Conservation (phyloP, 2,888 invertebrate species). For the Anthrax anthrax region DNA sequence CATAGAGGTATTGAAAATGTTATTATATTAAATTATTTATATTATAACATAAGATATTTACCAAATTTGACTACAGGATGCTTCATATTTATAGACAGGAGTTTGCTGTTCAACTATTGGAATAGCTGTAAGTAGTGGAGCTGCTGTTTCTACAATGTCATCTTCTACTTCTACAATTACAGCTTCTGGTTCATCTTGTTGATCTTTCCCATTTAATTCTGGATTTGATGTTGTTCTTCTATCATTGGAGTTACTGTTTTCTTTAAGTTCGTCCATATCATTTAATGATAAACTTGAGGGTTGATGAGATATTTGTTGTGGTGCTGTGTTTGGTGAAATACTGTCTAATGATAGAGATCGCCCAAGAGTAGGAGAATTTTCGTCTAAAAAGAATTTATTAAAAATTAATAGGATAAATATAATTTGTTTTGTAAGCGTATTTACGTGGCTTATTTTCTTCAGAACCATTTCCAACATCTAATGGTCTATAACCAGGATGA, state of each 20-base stretch:
- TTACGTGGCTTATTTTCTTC: conserved; percentile 19
- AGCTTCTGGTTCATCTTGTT: conserved; percentile 48
- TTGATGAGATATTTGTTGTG: conserved; percentile 42
- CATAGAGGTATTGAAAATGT: too few relatives aligned
- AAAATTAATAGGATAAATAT: background rate
- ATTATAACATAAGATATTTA: conserved; percentile 18
- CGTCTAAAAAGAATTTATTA: conserved; percentile 15
- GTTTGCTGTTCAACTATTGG: conserved; percentile 50
- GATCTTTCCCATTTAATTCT: conserved; percentile 27
- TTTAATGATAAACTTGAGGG: conserved; percentile 62
- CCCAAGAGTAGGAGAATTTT: conserved; percentile 38
- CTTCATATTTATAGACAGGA: conserved; percentile 56
- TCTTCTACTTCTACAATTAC: conserved; percentile 69
- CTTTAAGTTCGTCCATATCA: conserved; percentile 52
- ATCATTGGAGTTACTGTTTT: conserved; percentile 29
- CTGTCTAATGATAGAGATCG: conserved; percentile 68
- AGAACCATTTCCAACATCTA: conserved; percentile 28
- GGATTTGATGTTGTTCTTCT: conserved; percentile 16
- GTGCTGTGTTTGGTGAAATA: conserved; percentile 40
- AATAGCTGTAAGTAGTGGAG: conserved; percentile 50
- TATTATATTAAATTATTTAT: background rate
- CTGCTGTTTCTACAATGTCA: conserved; percentile 63
- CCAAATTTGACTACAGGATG: conserved; percentile 44
- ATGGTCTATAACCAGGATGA: conserved; percentile 40
- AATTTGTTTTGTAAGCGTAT: background rate